These are phyloP conservation scores for Tenthredo mesomela DNA, from an alignment of 2,888 invertebrate genomes.

Conservation along the genomic window DNA sequence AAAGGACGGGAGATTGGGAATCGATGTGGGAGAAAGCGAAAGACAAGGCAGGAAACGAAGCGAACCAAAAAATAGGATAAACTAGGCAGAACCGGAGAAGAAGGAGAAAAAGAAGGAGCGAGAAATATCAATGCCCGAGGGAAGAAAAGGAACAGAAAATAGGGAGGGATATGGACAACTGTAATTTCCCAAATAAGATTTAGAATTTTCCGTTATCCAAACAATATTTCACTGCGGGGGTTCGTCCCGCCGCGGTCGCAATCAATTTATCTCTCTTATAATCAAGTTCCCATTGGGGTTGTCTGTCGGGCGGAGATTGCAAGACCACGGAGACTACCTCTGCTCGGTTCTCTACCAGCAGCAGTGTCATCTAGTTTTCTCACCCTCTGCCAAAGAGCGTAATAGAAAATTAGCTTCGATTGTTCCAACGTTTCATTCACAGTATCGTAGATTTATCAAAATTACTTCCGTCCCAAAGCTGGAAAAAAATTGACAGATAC, in stretches of 20 bases:
- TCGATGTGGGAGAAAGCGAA: constrained; percentile 24
- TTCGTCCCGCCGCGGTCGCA: not conserved
- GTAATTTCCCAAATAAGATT: constrained; percentile 43
- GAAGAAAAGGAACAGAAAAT: constrained; percentile 8
- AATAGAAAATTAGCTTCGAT: constrained; percentile 30
- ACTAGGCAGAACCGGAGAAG: not conserved
- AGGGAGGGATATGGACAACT: not conserved
- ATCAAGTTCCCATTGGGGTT: constrained; percentile 50
- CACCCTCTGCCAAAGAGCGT: not conserved
- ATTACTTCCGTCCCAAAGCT: not conserved
- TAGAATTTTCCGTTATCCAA: constrained; percentile 46
- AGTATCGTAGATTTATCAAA: constrained; percentile 7
- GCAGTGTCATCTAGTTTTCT: constrained; percentile 16
- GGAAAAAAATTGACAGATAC: not conserved
- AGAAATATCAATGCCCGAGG: constrained; percentile 18
- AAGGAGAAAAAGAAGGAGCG: not conserved
- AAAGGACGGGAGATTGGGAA: constrained; percentile 4
- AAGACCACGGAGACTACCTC: constrained; percentile 7
- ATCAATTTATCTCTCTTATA: constrained; percentile 48
- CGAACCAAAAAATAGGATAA: constrained; percentile 36
- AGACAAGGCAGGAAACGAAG: constrained; percentile 21
- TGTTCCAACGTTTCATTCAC: constrained; percentile 16
- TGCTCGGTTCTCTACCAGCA: constrained; percentile 2
- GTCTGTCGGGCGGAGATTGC: constrained; percentile 45
- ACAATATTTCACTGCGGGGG: constrained; percentile 35